These are phyloP conservation scores for Hyalella azteca DNA, from an alignment of 2,888 invertebrate species.

Conservation along the genomic window DNA sequence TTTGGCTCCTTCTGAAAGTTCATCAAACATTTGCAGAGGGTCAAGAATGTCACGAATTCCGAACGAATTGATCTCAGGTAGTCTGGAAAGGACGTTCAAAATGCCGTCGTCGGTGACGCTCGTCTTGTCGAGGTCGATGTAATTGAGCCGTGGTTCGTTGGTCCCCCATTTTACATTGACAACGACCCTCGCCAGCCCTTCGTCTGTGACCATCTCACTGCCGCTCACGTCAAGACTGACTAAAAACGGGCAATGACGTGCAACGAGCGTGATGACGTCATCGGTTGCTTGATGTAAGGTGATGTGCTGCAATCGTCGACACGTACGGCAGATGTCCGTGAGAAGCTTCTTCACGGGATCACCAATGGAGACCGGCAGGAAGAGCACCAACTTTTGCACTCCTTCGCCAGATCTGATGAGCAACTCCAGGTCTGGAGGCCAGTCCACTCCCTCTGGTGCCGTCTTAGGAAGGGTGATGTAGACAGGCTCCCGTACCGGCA, in stretches of 20 bases:
- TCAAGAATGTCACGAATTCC: conserved; percentile 49
- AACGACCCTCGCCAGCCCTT: conserved; percentile 49
- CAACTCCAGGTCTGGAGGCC: conserved; percentile 53
- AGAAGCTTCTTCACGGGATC: conserved; percentile 47
- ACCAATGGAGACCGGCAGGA: conserved; percentile 47
- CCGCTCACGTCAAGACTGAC: conserved; percentile 51
- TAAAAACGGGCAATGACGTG: conserved; percentile 46
- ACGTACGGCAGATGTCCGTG: conserved; percentile 57
- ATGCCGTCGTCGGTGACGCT: conserved; percentile 57
- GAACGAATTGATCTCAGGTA: conserved; percentile 50
- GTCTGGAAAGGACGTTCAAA: conserved; percentile 43
- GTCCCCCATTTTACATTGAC: conserved; percentile 52
- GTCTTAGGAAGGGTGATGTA: conserved; percentile 49
- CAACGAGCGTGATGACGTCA: conserved; percentile 49
- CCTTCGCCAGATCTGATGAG: conserved; percentile 51
- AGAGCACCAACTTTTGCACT: conserved; percentile 44
- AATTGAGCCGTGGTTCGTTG: conserved; percentile 35
- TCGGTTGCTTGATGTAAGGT: conserved; percentile 50
- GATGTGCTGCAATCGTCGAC: conserved; percentile 45
- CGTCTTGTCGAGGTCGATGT: conserved; percentile 50
- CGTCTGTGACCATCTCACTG: conserved; percentile 53
- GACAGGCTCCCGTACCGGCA: conserved; percentile 51
- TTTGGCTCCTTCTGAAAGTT: conserved; percentile 39
- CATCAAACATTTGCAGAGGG: conserved; percentile 45
- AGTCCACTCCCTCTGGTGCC: conserved; percentile 39